Evolutionary conservation across 2,797 vertebrate species (phyloP), one percentile per base, ranked within the genome.

Genomic region (Cyprinodon diabolis): DNA sequence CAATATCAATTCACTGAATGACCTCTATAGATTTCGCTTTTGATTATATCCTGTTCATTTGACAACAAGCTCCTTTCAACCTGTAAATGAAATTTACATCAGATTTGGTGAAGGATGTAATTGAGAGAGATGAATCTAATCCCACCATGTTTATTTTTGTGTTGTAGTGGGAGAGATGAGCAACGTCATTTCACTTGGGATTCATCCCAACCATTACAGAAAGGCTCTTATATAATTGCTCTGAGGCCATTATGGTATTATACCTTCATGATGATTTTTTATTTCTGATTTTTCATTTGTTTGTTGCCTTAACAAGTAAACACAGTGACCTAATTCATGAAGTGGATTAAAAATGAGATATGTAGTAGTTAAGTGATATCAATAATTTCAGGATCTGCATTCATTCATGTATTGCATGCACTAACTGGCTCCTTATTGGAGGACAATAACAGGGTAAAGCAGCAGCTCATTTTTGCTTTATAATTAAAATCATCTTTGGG

Each of bases 401-500:
- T 74, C 80, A 57, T 72, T 79, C 77, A 90, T 89, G 86, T 89
- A 87, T 84, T 86, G 89, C 87, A 79, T 84, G 80, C 66, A 76
- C 79, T 84, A 84, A 86, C 86, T 69, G 74, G 77, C 86, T 92
- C 83, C 89, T 88, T 88, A 87, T 79, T 43, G 72, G 66, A 82
- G 84, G 83, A 90, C 90, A 91, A 91, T 91, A 92, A 93, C 86
- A 90, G 86, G 92, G 90, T 90, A 86, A 89, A 93, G 91, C 86
- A 89, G 83, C 80, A 89, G 74, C 89, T 87, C 80, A 87, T 88
- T 90, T 87, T 90, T 30, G 78, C 84, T 83, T 79, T 92, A 82
- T 91, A 92, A 95, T 93, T 94, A 92, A 92, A 94, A 89, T 88
- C 80, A 91, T 93, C 93, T 93, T 93, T 77, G 83, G 92, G 93